Evolutionary conservation across 2,888 invertebrate genomes (phyloP), one percentile per base, ranked within the genome.

Genomic region (Scrobipalpa atriplicella): DNA sequence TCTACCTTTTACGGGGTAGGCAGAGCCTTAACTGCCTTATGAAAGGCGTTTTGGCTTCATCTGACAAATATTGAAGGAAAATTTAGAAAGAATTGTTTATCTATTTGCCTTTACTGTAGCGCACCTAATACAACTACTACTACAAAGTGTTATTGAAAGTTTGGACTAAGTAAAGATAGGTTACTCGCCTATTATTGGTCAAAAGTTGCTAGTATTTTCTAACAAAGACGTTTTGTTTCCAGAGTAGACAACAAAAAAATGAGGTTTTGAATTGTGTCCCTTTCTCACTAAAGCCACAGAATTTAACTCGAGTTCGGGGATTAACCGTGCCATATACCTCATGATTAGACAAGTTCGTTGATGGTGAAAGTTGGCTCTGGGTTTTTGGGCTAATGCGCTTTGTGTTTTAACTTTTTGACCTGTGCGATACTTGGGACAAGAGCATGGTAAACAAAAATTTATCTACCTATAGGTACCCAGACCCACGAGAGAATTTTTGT

Each of bases 311-410:
- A 11, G 19, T 56, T 29, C 13, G 11, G 13, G 54, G 21, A 56
- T 56, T 56, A 56, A 54, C 54, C 8, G 19, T 13, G 54, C 54
- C 54, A 56, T 56, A 56, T 21, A 56, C 11, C 29, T 56, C 54
- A 56, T 52, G 52, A 52, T 56, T 56, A 56, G 29, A 29, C 54
- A 56, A 62, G 43, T 66, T 62, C 16, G 47, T 41, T 52, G 54
- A 56, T 56, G 54, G 29, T 21, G 13, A 21, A 56, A 56, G 54
- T 56, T 56, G 54, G 13, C 3, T 21, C 54, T 56, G 54, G 54
- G 54, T 56, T 56, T 56, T 56, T 56, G 29, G 54, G 54, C 29
- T 56, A 56, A 56, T 56, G 21, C 54, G 29, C 21, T 56, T 13
- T 19, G 29, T 56, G 54, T 19, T 56, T 56, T 29, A 21, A 56